phyloP scores from a whole-genome alignment of 2,113 vertebrate species.

The Machaerirhynchus nigripectus region DNA sequence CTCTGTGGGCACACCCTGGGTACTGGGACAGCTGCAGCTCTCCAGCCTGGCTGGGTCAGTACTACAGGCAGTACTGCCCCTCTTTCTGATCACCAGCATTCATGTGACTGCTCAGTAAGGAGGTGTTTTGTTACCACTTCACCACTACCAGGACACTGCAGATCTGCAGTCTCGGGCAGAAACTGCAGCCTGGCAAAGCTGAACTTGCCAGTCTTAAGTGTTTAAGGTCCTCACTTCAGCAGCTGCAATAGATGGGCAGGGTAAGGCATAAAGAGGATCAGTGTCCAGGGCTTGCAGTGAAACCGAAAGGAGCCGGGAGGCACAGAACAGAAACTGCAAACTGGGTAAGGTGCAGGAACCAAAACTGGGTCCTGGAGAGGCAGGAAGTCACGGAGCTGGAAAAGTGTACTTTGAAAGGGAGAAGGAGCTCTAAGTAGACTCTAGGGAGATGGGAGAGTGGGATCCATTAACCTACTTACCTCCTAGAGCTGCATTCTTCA shows the following conservation, averaged over 20 bases:
- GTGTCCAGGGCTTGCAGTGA: background rate
- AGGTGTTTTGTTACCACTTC: background rate
- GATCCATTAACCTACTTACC: constrained; percentile 64
- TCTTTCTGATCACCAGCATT: background rate
- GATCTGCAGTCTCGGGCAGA: background rate
- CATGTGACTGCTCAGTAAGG: fast-evolving
- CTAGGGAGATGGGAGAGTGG: background rate
- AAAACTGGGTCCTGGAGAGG: background rate
- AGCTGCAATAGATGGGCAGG: background rate
- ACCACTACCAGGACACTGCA: background rate
- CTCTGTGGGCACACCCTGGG: background rate
- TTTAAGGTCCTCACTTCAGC: background rate
- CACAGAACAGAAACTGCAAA: background rate
- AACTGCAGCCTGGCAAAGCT: background rate
- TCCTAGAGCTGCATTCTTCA: constrained; percentile 81
- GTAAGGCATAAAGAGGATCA: background rate
- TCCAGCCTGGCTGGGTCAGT: background rate
- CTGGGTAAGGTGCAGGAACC: background rate
- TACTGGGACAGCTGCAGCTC: background rate
- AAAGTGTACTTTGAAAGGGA: fast-evolving
- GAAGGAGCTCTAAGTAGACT: background rate
- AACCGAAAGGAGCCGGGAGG: background rate
- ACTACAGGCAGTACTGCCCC: fast-evolving
- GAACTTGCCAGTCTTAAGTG: background rate
- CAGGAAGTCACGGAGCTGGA: background rate